Base-by-base conservation (phyloP, 2,888 invertebrate species). In the Deladenus siricidicola region DNA sequence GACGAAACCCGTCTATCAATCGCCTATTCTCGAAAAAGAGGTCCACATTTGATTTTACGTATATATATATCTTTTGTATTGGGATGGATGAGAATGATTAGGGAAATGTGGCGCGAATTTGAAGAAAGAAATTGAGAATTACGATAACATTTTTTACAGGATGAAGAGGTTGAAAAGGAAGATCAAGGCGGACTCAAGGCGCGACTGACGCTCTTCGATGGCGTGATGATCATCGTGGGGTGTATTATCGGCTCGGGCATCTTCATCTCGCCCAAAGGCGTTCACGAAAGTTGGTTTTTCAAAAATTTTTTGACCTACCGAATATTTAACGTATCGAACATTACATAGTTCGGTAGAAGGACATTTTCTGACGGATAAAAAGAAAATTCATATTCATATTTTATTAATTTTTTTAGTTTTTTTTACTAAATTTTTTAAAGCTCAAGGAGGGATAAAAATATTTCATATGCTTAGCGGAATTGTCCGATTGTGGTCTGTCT, bases 231-330 rank as follows among this genome's bases (percentile, higher is more conserved):
- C 44, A 73, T 70, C 39, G 67, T 70, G 34, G 70, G 70, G 4
- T 70, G 69, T 56, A 70, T 70, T 26, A 70, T 70, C 49, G 70
- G 70, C n/a, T 63, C 63, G 8, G 70, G 70, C 51, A 70, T 70
- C 55, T 70, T 70, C 56, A 73, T 70, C 50, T 70, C 72, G 24
- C 70, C 70, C n/a, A 70, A 72, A 51, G 70, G 72, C 29, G 70
- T 70, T 17, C 70, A 72, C 42, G 70, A 72, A 69, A 70, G 70
- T 70, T 29, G 43, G 59, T 50, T 28, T 47, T 26, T 1, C 4
- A n/a, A 24, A 24, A 50, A 47, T 47, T 19, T 21, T n/a, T n/a
- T n/a, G 19, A 6, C 47, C 24, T 47, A 14, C 10, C 10, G 10
- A 42, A 14, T 42, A 42, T n/a, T 42, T 14, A n/a, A n/a, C 10